Conservation (phyloP, 1,140 invertebrate genomes). For the Phocides pigmalion region DNA sequence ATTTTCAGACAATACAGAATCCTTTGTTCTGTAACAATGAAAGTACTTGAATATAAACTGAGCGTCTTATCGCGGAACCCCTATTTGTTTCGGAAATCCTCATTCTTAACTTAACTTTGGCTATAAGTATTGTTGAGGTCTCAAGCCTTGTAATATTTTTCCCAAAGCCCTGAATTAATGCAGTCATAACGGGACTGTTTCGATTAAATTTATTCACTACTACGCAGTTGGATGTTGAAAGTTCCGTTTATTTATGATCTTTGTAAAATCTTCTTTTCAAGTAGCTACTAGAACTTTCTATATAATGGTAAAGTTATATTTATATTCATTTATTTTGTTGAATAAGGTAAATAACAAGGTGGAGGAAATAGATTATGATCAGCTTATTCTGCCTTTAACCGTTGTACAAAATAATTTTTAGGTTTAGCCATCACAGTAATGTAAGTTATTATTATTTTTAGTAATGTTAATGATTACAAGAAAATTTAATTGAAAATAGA, state of each 20-base stretch:
- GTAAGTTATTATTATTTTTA: too few relatives aligned
- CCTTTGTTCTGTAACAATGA: constrained; percentile 53
- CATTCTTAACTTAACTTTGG: constrained; percentile 44
- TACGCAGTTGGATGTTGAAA: constrained; percentile 13
- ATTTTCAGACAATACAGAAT: constrained; percentile 42
- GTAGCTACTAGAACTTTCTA: background rate
- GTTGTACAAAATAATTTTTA: too few relatives aligned
- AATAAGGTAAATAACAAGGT: too few relatives aligned
- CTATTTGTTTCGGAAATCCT: constrained; percentile 44
- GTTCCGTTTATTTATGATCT: constrained; percentile 11
- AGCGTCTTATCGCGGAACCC: constrained; percentile 44
- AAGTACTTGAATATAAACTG: constrained; percentile 50
- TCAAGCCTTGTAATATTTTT: constrained; percentile 32
- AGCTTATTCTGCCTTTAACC: too few relatives aligned
- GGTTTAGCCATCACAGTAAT: too few relatives aligned
- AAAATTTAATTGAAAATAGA: too few relatives aligned
- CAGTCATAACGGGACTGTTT: constrained; percentile 21
- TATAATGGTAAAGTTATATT: background rate
- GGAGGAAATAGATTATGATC: too few relatives aligned
- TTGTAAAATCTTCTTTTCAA: background rate
- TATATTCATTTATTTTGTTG: too few relatives aligned
- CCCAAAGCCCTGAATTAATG: constrained; percentile 28
- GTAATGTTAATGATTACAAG: too few relatives aligned
- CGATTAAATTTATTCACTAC: constrained; percentile 25
- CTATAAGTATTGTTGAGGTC: constrained; percentile 37